Evolutionary conservation across 2,888 invertebrate genomes (phyloP).

Genomic region (Ischnura elegans): DNA sequence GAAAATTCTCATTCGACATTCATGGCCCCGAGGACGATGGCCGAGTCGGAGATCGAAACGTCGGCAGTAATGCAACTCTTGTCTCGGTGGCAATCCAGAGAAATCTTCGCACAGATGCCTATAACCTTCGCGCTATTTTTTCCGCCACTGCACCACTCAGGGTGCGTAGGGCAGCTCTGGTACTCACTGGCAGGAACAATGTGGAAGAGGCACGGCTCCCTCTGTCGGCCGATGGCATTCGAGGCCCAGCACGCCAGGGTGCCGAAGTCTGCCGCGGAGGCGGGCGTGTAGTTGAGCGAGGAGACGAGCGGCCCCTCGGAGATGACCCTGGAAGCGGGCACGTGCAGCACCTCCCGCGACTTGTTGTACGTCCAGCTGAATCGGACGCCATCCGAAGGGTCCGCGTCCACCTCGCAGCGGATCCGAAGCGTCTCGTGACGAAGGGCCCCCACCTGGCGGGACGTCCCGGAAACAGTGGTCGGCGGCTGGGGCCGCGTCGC

Average conservation of each 20-base stretch:
- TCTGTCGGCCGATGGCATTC: slow-evolving; percentile 90
- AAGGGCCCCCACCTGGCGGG: slow-evolving; percentile 85
- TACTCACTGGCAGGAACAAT: slow-evolving; percentile 89
- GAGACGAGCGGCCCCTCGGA: slow-evolving; percentile 78
- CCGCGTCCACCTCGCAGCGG: slow-evolving; percentile 90
- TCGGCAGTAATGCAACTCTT: too few relatives aligned
- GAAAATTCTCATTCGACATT: too few relatives aligned
- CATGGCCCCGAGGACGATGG: too few relatives aligned
- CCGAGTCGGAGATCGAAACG: too few relatives aligned
- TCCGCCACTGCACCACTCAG: too few relatives aligned
- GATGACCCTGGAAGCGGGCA: slow-evolving; percentile 82
- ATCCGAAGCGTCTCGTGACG: slow-evolving; percentile 87
- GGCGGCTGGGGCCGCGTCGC: neutral
- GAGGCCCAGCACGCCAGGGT: slow-evolving; percentile 93
- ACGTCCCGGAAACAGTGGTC: slow-evolving; percentile 74
- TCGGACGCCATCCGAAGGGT: slow-evolving; percentile 84
- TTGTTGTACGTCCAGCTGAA: slow-evolving; percentile 94
- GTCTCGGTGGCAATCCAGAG: too few relatives aligned
- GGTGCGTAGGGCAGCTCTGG: neutral
- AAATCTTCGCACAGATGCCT: too few relatives aligned
- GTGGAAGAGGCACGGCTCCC: slow-evolving; percentile 89
- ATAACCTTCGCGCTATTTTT: too few relatives aligned
- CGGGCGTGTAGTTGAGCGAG: slow-evolving; percentile 81
- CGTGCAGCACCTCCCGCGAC: slow-evolving; percentile 86
- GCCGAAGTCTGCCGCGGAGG: slow-evolving; percentile 84